phyloP scores from a whole-genome alignment of 2,888 invertebrate species.

The Zootermopsis nevadensis region DNA sequence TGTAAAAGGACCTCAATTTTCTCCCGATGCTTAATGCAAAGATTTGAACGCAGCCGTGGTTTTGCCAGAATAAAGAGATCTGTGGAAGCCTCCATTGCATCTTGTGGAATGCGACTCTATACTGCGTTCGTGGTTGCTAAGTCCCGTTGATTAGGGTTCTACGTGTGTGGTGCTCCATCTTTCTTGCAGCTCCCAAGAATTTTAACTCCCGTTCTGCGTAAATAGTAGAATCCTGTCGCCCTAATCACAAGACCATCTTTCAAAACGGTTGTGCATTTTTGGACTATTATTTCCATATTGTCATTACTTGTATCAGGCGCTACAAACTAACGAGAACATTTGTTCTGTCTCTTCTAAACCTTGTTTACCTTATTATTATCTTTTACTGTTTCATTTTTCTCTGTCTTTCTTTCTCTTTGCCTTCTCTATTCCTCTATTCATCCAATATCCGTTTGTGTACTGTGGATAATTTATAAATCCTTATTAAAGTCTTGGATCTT shows the following conservation, averaged over 20 bases:
- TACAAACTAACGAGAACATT: background rate
- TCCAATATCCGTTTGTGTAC: no score
- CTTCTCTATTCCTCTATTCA: no score
- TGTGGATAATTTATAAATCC: no score
- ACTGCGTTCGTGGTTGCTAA: slow-evolving; percentile 44
- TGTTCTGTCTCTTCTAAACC: no score
- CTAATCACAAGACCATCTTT: background rate
- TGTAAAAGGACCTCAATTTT: no score
- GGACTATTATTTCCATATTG: background rate
- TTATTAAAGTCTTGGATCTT: no score
- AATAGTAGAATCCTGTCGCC: background rate
- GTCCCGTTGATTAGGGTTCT: slow-evolving; percentile 39
- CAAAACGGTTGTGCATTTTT: background rate
- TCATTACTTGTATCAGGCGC: background rate
- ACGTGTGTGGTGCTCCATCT: slow-evolving; percentile 45
- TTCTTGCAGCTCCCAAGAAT: background rate
- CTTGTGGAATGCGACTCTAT: slow-evolving; percentile 23
- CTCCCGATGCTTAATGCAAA: background rate
- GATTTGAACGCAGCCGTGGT: background rate
- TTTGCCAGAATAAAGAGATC: slow-evolving; percentile 14
- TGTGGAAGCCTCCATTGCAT: slow-evolving; percentile 4
- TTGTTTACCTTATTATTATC: no score
- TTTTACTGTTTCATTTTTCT: no score
- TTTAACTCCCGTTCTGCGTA: background rate
- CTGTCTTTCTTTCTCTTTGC: no score